Conservation (phyloP, 2,888 invertebrate genomes). For the Eudasyphora cyanicolor region DNA sequence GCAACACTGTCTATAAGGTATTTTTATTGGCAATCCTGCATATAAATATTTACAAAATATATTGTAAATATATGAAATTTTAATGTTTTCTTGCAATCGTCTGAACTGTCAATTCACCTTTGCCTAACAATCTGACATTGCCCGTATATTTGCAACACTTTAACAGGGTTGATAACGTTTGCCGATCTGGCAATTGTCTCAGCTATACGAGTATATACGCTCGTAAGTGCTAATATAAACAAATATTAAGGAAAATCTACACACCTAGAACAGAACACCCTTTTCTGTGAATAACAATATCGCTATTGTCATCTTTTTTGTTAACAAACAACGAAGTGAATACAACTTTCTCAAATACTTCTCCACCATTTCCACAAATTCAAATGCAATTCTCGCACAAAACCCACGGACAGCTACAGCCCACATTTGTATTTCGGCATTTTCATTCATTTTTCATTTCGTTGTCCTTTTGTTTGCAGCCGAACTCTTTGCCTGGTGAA, state of each 20-base stretch:
- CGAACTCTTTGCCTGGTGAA: background rate
- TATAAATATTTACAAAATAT: too few species aligned
- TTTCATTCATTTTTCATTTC: slow-evolving; percentile 4
- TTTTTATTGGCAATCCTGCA: too few species aligned
- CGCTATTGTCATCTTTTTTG: background rate
- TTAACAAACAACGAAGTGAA: background rate
- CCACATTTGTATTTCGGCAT: background rate
- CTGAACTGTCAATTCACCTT: too few species aligned
- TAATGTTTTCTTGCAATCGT: too few species aligned
- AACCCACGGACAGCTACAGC: background rate
- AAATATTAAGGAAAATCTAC: background rate
- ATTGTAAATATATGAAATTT: too few species aligned
- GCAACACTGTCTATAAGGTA: too few species aligned
- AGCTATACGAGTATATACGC: too few species aligned
- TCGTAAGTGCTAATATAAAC: too few species aligned
- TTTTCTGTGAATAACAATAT: background rate
- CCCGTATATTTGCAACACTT: too few species aligned
- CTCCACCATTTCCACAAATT: background rate
- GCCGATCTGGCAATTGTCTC: too few species aligned
- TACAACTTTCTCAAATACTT: background rate
- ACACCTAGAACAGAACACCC: background rate
- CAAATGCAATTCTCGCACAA: background rate
- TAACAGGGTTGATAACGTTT: too few species aligned
- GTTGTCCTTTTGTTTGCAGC: background rate
- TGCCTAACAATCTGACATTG: too few species aligned